Conservation (phyloP, 2,113 vertebrate genomes). For the Cebidichthys violaceus region DNA sequence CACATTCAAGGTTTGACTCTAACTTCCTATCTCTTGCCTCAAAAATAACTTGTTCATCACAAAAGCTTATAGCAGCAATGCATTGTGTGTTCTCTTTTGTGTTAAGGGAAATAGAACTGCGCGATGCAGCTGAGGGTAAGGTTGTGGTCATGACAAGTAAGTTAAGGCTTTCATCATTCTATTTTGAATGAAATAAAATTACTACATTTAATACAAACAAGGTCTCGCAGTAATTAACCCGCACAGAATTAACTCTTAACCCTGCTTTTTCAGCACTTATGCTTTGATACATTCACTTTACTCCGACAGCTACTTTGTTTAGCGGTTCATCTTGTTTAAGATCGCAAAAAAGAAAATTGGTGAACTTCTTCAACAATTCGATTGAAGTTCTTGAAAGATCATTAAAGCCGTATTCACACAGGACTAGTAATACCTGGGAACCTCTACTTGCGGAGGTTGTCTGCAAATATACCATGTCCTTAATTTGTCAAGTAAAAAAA, state of each 20-base stretch:
- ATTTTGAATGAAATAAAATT: not conserved
- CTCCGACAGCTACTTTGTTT: not conserved
- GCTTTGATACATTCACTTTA: not conserved
- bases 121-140: not conserved
- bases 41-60: conserved; percentile 39
- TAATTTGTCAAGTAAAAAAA: not conserved
- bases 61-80: not conserved
- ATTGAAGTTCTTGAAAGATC: not conserved
- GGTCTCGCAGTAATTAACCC: not conserved
- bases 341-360: not conserved
- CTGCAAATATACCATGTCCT: not conserved
- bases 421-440: not conserved
- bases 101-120: not conserved
- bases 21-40: conserved; percentile 29
- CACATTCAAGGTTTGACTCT: not conserved
- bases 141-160: not conserved
- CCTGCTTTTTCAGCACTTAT: not conserved
- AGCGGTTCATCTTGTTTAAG: not conserved
- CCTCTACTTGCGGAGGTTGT: not conserved
- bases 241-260: not conserved
- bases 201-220: not conserved
- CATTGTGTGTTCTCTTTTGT: not conserved
- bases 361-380: too few species aligned
- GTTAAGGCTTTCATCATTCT: conserved; percentile 3
- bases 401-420: not conserved